Conservation (phyloP, 1,140 invertebrate genomes). For the Tachypleus tridentatus region DNA sequence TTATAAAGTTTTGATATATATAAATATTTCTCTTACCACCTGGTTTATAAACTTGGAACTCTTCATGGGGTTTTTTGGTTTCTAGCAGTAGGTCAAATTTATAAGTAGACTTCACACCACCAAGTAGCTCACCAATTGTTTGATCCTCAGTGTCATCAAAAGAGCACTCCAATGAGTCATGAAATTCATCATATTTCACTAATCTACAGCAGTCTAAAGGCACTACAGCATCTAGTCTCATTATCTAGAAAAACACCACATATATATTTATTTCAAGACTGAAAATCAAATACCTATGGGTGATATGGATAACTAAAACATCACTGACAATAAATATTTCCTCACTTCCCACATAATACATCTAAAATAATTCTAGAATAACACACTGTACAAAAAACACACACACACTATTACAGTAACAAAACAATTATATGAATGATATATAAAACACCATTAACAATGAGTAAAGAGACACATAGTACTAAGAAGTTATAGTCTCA, state of each 20-base stretch:
- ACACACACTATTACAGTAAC: too few species aligned
- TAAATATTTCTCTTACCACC: constrained; percentile 37
- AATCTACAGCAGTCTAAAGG: constrained; percentile 53
- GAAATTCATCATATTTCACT: constrained; percentile 53
- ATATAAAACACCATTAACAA: too few species aligned
- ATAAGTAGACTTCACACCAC: constrained; percentile 35
- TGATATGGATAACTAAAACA: too few species aligned
- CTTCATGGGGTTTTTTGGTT: constrained; percentile 46
- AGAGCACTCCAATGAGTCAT: constrained; percentile 55
- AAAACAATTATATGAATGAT: too few species aligned
- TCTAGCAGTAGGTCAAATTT: constrained; percentile 54
- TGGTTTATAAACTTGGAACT: constrained; percentile 50
- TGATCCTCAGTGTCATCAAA: constrained; percentile 49
- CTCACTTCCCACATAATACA: too few species aligned
- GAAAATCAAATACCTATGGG: too few species aligned
- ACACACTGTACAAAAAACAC: too few species aligned
- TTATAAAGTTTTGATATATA: neutral
- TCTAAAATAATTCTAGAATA: too few species aligned
- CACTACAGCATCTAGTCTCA: constrained; percentile 46
- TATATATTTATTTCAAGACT: constrained; percentile 2
- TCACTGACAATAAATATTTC: too few species aligned
- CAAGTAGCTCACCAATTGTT: constrained; percentile 40
- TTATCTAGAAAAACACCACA: constrained; percentile 32
- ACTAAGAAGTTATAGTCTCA: too few species aligned
- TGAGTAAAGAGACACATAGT: too few species aligned